Base-by-base conservation (phyloP, 2,113 vertebrate genomes). In the Struthidea cinerea region DNA sequence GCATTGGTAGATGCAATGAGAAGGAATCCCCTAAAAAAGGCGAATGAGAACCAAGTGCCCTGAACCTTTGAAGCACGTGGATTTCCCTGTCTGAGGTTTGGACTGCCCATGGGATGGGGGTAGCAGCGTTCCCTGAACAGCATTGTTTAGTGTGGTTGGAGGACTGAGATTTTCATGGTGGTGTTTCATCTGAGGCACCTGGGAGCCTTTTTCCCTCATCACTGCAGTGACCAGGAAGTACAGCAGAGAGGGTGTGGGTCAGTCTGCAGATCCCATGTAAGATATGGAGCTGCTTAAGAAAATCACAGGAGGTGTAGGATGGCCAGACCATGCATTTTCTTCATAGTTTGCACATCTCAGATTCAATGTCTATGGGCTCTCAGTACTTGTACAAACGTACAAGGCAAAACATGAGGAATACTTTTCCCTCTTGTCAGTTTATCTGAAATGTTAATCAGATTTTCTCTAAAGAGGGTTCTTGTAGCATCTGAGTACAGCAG, bases 271-370 rank as follows among this genome's bases (percentile, higher is more conserved):
- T 65, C 19, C 50, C 47, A 12, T 9, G 10, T n/a, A 19, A 59
- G 37, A 30, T 1, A 26, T 2, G 7, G 39, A 63, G 19, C 22
- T 68, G 33, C 49, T 52, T 42, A 64, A 46, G 44, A 44, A 75
- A 71, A 20, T 23, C 37, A 17, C 3, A 3, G 49, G 14, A 19
- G 6, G 3, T 46, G 19, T 7, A n/a, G 50, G 24, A 39, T 27
- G 52, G 30, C 9, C 11, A 7, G 21, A 32, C 37, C 22, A 4
- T 61, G 83, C 13, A 9, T 56, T 85, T 73, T 41, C 65, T 23
- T 59, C 39, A 24, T 0, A 8, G 16, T 67, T 56, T 80, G 10
- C 13, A 9, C 6, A 7, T 44, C 30, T 86, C 4, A 0, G 7
- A 35, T 28, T 53, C 57, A 18, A 8, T 24, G 16, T 37, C n/a